Evolutionary conservation across 2,113 vertebrate species (phyloP).

Genomic region (Callorhinus ursinus): DNA sequence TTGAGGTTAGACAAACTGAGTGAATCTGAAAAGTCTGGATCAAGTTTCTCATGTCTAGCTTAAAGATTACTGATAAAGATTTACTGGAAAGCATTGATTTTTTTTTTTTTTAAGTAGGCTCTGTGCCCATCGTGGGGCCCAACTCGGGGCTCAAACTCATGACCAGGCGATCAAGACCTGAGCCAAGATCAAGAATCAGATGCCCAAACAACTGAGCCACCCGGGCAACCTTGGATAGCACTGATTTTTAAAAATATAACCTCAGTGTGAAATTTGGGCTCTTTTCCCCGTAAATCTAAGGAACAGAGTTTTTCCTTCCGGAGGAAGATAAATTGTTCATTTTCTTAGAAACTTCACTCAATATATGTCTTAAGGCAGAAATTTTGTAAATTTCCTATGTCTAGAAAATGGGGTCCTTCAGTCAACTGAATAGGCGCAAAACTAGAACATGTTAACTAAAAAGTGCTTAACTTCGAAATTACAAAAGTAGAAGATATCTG

Average conservation of each 20-base stretch:
- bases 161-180: not conserved
- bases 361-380: conserved; percentile 10
- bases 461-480: not conserved
- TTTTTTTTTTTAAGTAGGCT: not conserved
- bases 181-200: not conserved
- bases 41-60: not conserved
- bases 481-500: conserved; percentile 40
- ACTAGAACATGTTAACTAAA: not conserved
- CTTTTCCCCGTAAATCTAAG: not conserved
- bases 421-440: not conserved
- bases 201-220: not conserved
- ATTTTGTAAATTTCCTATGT: not conserved
- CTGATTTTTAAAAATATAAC: not conserved
- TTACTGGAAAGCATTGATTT: conserved; percentile 22
- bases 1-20: not conserved
- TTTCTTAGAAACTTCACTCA: conserved; percentile 26
- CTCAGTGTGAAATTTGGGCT: not conserved
- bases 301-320: not conserved
- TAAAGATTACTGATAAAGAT: not conserved
- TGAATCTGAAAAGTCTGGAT: conserved; percentile 31
- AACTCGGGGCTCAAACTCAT: not conserved
- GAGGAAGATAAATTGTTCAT: not conserved
- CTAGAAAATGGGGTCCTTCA: not conserved
- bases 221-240: not conserved
- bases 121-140: not conserved